Base-by-base conservation (phyloP, 1,140 invertebrate species). In the Drosophila nikananu region DNA sequence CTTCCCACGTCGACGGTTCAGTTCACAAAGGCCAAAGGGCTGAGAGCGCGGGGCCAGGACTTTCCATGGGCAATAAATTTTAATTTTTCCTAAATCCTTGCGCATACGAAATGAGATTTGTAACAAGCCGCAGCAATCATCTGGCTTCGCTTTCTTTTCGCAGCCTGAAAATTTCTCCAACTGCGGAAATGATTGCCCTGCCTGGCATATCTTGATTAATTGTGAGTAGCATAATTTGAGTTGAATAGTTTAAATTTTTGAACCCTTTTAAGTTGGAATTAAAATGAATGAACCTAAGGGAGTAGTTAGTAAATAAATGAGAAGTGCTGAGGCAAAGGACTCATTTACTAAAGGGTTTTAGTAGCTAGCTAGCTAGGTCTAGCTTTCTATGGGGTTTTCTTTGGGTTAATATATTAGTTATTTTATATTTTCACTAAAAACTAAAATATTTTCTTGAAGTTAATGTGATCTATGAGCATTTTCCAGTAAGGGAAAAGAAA, bases 31-130 rank as follows among this genome's bases (percentile, higher is more conserved):
- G 70, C 35, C 27, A 73, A 71, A 70, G 66, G 66, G 35, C 44
- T 57, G 2, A 44, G 35, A n/a, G 41, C 13, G 39, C 51, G n/a
- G 44, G 23, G n/a, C 5, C 21, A 25, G 39, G 27, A 37, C 82
- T 84, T 81, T 86, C 82, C 82, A 80, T 62, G 79, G 76, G 82
- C 78, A 86, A 84, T 84, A 84, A 84, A 84, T 84, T 84, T 86
- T 81, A 84, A 84, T 84, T 84, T 84, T 65, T 61, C 72, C 61
- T 66, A 80, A 84, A 78, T 77, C 65, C 81, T 81, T 77, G 73
- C 62, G 82, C 81, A 84, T 81, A 73, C 59, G 81, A 68, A 81
- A 78, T 61, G 35, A 80, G 77, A 80, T 83, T 72, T 76, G 76
- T 37, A 67, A 72, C 77, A 82, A 61, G 67, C 70, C 70, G 67